These are phyloP conservation scores for Porites lutea DNA, from an alignment of 64 coral and sea anemone genomes.

Conservation along the genomic window DNA sequence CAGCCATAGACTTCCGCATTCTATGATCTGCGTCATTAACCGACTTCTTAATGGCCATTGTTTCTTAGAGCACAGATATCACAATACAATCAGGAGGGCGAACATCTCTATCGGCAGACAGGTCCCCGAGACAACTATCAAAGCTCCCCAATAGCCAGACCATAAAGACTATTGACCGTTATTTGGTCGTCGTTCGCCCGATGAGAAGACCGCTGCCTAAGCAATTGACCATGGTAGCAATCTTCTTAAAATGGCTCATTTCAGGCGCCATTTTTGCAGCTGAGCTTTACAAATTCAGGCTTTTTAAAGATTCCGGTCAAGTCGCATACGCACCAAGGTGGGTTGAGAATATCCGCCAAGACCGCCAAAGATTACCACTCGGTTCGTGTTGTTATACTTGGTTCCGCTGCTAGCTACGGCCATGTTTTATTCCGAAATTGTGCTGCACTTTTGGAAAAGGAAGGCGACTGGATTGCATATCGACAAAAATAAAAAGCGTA, in stretches of 20 bases:
- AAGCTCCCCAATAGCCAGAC: too few relatives aligned
- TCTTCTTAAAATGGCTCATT: conserved; percentile 67
- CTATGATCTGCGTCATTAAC: too few relatives aligned
- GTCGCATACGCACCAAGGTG: conserved; percentile 40
- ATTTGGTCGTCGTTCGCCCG: conserved; percentile 83
- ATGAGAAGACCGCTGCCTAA: conserved; percentile 73
- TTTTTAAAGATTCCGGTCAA: neutral
- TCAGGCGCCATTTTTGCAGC: conserved; percentile 51
- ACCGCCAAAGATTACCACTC: conserved; percentile 4
- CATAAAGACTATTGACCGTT: conserved; percentile 82
- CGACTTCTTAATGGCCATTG: too few relatives aligned
- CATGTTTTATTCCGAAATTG: conserved; percentile 75
- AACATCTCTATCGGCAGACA: too few relatives aligned
- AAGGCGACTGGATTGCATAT: conserved; percentile 77
- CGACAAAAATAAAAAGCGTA: conserved; percentile 73
- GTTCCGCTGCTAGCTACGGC: conserved; percentile 77
- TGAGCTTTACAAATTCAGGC: conserved; percentile 66
- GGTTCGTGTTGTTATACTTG: conserved; percentile 68
- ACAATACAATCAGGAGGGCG: too few relatives aligned
- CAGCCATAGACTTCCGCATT: too few relatives aligned
- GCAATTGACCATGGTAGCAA: conserved; percentile 43
- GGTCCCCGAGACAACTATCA: too few relatives aligned
- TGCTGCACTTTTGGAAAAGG: conserved; percentile 86
- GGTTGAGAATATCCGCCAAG: conserved; percentile 25
- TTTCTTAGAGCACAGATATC: too few relatives aligned